Base-by-base conservation (phyloP, 2,888 invertebrate species). In the Nomada ferruginata region DNA sequence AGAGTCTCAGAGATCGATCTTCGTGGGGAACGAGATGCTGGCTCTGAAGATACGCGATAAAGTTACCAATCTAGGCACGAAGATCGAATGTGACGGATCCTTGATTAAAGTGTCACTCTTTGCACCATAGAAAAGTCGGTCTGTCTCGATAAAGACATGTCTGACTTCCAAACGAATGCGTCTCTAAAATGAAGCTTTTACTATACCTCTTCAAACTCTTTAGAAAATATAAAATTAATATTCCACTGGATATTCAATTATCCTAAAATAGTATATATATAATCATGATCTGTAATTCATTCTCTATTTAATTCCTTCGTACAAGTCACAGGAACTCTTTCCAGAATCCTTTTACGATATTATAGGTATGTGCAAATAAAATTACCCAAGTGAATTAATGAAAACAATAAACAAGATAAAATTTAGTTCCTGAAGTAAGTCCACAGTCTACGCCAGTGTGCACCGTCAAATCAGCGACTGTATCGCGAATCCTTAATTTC, bases 401-500 rank as follows among this genome's bases (percentile, higher is more conserved):
- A 7, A n/a, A 52, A 7, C 36, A 36, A 7, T 0, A 36, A 7
- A 7, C 9, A 36, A 36, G 36, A 36, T 36, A 9, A 52, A 52
- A n/a, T n/a, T 52, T 15, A 1, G 20, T 55, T 23, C 18, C 15
- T 4, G 1, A 23, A 23, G 7, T 13, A 23, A n/a, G 15, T 15
- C 64, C 20, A 10, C 3, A 9, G 2, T 60, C 50, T 9, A 29
- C 20, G 70, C 59, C 47, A 15, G 9, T 26, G 44, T 4, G 0
- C 15, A 2, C 2, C 10, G 7, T 7, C 13, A 15, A 63, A 23
- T 13, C 20, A 3, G 20, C 76, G 69, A 80, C 75, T 89, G 87
- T 84, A 90, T 90, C 89, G 87, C 74, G 78, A 83, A 88, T 89
- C 89, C 87, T 88, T 88, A 87, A 89, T 90, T 89, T 87, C 79